Conservation (phyloP, 2,888 invertebrate genomes). For the Yponomeuta malinellus region DNA sequence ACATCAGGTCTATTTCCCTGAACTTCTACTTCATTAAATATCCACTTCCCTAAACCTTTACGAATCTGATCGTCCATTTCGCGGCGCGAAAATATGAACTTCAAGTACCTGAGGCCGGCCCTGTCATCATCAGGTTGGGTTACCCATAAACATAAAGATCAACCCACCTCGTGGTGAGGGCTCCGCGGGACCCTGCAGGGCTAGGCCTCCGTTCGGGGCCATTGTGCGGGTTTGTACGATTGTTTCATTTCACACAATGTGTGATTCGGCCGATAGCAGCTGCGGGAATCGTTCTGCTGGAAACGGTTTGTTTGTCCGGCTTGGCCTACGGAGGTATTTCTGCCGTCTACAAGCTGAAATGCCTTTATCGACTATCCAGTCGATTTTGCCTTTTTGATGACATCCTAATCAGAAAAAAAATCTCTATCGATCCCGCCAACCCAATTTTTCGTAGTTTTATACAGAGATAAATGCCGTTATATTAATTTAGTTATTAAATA, state of each 20-base stretch:
- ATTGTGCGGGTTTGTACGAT: slow-evolving; percentile 25
- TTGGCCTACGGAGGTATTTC: neutral
- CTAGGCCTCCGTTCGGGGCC: slow-evolving; percentile 16
- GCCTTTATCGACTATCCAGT: no score
- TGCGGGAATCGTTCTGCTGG: neutral
- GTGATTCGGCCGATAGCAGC: slow-evolving; percentile 23
- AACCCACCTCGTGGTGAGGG: slow-evolving; percentile 7
- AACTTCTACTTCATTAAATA: no score
- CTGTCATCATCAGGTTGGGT: neutral
- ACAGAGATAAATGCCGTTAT: no score
- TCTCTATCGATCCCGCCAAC: no score
- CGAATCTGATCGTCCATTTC: no score
- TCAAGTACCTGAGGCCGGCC: neutral
- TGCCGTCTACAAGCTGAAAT: no score
- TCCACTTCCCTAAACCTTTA: no score
- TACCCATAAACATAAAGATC: neutral
- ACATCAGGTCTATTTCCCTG: no score
- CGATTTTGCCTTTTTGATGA: no score
- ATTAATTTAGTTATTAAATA: no score
- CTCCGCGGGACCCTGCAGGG: neutral
- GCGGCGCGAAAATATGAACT: neutral
- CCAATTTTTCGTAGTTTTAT: no score
- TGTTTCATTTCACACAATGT: slow-evolving; percentile 27
- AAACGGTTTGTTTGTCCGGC: slow-evolving; percentile 12
- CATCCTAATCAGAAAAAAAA: no score